These are phyloP conservation scores for Pollicipes pollicipes DNA, from an alignment of 1,140 invertebrate genomes.

Conservation along the genomic window DNA sequence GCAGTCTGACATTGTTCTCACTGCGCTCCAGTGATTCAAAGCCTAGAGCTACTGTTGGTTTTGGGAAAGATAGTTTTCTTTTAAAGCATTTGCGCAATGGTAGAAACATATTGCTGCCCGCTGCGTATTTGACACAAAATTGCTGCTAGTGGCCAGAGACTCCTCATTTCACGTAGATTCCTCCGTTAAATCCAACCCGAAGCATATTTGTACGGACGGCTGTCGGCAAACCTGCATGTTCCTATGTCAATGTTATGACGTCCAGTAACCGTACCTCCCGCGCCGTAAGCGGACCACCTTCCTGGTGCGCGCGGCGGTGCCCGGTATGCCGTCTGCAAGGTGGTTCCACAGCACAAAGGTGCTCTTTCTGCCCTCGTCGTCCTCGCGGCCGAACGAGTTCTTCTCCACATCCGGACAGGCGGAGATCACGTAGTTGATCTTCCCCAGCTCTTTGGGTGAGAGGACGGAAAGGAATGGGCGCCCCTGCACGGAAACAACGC, in stretches of 20 bases:
- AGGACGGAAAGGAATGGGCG: no score
- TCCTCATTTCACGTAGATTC: no score
- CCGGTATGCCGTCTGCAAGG: slow-evolving; percentile 15
- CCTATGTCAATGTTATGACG: neutral
- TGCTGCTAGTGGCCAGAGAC: no score
- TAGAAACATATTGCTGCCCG: neutral
- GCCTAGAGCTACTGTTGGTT: neutral
- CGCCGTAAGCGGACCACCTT: slow-evolving; percentile 16
- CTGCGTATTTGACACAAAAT: no score
- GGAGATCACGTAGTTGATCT: slow-evolving; percentile 13
- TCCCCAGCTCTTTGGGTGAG: slow-evolving; percentile 11
- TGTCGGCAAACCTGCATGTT: neutral
- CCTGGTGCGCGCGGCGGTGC: slow-evolving; percentile 13
- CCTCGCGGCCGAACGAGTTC: slow-evolving; percentile 9
- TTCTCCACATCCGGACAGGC: slow-evolving; percentile 9
- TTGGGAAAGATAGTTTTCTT: neutral
- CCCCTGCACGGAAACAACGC: no score
- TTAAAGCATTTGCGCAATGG: neutral
- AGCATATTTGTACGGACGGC: neutral
- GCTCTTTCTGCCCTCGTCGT: slow-evolving; percentile 9
- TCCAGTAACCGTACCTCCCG: slow-evolving; percentile 7
- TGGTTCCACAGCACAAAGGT: slow-evolving; percentile 16
- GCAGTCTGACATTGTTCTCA: no score
- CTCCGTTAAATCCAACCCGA: no score
- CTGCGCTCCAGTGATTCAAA: neutral